These are phyloP conservation scores for Mormyrus lacerda DNA, from an alignment of 2,113 vertebrate genomes.

Conservation along the genomic window DNA sequence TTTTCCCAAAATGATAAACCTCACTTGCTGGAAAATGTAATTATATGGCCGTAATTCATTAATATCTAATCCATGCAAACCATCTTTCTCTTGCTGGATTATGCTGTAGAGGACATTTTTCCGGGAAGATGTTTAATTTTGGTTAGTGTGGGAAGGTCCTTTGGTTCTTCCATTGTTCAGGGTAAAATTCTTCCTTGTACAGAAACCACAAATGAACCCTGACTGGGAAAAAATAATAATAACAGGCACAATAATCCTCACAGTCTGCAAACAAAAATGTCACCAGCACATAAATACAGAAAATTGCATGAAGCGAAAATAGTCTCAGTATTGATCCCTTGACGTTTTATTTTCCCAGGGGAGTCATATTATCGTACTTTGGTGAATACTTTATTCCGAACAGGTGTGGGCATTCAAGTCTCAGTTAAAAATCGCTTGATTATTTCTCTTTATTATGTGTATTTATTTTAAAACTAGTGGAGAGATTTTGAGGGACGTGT, in stretches of 20 bases:
- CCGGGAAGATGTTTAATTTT: background rate
- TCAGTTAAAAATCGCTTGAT: background rate
- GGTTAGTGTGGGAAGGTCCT: background rate
- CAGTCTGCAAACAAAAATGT: conserved; percentile 19
- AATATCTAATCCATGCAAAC: background rate
- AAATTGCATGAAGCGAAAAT: conserved; percentile 21
- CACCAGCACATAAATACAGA: conserved; percentile 21
- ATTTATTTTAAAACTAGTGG: background rate
- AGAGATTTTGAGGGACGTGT: background rate
- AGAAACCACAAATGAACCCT: conserved; percentile 1
- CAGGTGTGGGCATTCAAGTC: background rate
- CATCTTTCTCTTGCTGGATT: background rate
- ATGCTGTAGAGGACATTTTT: background rate
- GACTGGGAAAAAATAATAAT: conserved; percentile 20
- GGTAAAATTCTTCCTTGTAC: background rate
- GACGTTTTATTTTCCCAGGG: background rate
- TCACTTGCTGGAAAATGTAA: background rate
- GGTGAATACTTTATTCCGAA: background rate
- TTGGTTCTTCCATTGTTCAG: conserved; percentile 13
- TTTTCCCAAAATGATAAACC: background rate
- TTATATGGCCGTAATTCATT: background rate
- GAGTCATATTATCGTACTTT: background rate
- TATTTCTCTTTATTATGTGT: background rate
- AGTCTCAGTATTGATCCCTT: conserved; percentile 14
- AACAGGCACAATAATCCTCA: conserved; percentile 13